Evolutionary conservation across 53 echinoderm and acorn worm species (phyloP).

Genomic region (Crossaster papposus): DNA sequence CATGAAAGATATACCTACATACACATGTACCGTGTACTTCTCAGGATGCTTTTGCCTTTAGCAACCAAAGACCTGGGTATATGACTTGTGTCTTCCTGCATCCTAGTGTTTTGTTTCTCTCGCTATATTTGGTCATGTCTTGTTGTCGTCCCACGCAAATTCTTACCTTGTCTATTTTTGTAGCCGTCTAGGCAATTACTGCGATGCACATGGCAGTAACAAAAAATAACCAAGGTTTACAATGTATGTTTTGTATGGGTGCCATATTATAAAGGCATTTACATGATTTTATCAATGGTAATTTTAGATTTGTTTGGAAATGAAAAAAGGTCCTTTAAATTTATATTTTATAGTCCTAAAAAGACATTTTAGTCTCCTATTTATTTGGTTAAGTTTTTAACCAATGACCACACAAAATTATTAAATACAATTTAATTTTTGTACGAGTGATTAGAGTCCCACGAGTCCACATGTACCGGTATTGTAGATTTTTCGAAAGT

Average conservation of each 20-base stretch:
- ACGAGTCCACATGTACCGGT: no score
- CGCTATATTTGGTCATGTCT: slow-evolving; percentile 51
- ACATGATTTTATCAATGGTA: no score
- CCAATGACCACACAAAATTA: no score
- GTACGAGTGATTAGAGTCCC: no score
- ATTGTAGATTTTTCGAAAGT: no score
- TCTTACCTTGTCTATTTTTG: slow-evolving; percentile 22
- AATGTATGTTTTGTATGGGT: slow-evolving; percentile 12
- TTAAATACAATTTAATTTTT: no score
- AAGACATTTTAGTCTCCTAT: no score
- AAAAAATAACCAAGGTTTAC: slow-evolving; percentile 32
- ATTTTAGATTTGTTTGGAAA: no score
- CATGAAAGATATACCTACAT: neutral
- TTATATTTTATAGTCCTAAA: no score
- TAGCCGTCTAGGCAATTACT: neutral
- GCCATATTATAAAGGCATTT: neutral
- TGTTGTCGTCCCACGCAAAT: slow-evolving; percentile 47
- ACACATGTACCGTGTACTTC: no score
- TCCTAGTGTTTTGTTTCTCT: slow-evolving; percentile 11
- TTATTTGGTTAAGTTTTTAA: no score
- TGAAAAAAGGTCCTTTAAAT: no score
- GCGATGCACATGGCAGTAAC: neutral
- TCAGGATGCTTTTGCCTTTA: slow-evolving; percentile 16
- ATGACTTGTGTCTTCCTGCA: neutral
- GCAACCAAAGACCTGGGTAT: slow-evolving; percentile 23